These are phyloP conservation scores for Apteryx owenii DNA, from an alignment of 2,113 vertebrate species.

Conservation along the genomic window DNA sequence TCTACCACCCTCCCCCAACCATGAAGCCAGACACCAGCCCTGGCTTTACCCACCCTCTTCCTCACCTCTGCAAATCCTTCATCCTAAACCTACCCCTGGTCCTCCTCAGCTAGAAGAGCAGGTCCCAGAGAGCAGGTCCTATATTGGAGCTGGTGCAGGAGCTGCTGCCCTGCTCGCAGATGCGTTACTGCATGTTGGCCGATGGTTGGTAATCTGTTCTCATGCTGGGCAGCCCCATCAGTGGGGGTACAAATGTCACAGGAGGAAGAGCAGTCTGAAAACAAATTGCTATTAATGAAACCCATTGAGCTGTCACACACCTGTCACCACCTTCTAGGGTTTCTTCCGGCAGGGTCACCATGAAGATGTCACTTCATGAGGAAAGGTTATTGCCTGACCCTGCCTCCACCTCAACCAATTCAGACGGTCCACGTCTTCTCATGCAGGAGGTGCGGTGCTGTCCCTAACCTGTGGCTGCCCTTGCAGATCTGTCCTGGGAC, in stretches of 20 bases:
- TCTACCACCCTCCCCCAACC: neutral
- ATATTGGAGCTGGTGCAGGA: neutral
- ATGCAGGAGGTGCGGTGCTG: accelerated
- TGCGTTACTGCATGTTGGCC: neutral
- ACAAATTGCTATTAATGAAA: neutral
- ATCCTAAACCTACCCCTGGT: neutral
- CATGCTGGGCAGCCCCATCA: neutral
- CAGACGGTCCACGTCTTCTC: neutral
- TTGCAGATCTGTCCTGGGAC: neutral
- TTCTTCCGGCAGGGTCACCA: neutral
- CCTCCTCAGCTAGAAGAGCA: neutral
- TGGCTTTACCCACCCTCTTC: neutral
- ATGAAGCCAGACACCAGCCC: neutral
- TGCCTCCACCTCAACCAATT: neutral
- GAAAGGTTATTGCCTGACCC: neutral
- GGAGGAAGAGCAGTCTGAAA: neutral
- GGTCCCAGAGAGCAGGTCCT: neutral
- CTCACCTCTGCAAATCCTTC: neutral
- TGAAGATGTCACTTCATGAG: neutral
- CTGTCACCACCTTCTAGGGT: neutral
- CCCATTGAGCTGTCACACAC: neutral
- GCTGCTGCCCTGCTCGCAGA: neutral
- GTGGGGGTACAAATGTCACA: neutral
- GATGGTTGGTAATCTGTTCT: neutral
- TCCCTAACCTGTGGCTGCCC: neutral